Base-by-base conservation (phyloP, 2,888 invertebrate species). In the Sinodicranocentrus sp. region DNA sequence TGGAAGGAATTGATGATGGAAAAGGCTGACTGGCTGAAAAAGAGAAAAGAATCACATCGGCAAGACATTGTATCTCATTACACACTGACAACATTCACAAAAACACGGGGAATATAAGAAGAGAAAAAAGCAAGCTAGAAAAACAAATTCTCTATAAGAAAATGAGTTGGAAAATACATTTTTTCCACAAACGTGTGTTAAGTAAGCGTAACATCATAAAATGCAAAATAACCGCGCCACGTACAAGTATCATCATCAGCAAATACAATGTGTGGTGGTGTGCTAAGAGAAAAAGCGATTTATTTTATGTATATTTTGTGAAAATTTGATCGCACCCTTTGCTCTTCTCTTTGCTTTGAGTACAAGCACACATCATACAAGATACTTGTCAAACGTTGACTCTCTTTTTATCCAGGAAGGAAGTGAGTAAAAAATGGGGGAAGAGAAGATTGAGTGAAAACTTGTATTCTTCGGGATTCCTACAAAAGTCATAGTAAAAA, bases 1-100 rank as follows among this genome's bases (percentile, higher is more conserved):
- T 86, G 86, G 85, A 86, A 83, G 86, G 82, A 86, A 87, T 87
- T 85, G 87, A 86, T 86, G 85, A 86, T 86, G 83, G 87, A 86
- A 85, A 82, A 84, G 84, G 86, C 82, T 85, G 82, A 75, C 73
- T 82, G 48, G 65, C 52, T 67, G 73, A 82, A 73, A 63, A 61
- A 52, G 33, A 52, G 26, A 52, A 78, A 28, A 77, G 44, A 52
- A 67, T 57, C 57, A 61, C 75, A 82, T 78, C 85, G 75, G 72
- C 52, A 78, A 82, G 85, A 86, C 85, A 88, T 84, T 84, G 86
- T 86, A 88, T 86, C 88, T 86, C 87, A 86, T 87, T 86, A 86
- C 79, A n/a, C n/a, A 70, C 73, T 79, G 82, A 85, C 82, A 82
- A 73, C 67, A 73, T 67, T 73, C 73, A 82, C n/a, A 52, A 52